Base-by-base conservation (phyloP, 64 coral and sea anemone genomes). In the Anthopleura sola region DNA sequence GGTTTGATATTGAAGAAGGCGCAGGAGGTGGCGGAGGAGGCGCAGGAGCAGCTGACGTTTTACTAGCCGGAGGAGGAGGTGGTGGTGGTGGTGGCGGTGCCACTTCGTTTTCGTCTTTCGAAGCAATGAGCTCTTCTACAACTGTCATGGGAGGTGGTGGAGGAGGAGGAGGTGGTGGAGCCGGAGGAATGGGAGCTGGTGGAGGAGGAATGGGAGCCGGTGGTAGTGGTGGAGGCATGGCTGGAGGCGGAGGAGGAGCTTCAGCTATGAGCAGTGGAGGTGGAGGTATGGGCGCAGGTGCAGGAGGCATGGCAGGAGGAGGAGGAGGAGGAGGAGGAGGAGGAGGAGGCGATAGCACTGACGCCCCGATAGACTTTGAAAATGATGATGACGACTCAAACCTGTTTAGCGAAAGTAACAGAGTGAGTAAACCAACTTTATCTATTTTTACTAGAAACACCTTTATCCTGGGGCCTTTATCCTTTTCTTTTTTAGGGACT, bases 1-100 rank as follows among this genome's bases (percentile, higher is more conserved):
- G 76, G 76, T 79, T 79, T 48, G 76, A 79, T 26, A 79, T 79
- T 24, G 76, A 79, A 48, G 76, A 79, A 37, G 76, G 76, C 20
- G 76, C 37, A 40, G 37, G 36, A 44, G 76, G 17, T 23, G 76
- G 76, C 3, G 76, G 36, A n/a, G 76, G 38, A 23, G 76, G 76
- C 2, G 76, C 1, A 46, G 44, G 76, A 44, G 37, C 29, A 6
- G 38, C 24, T 0, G 66, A 71, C 26, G 66, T 71, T 6, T 24
- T 62, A 5, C 37, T 76, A 7, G 33, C 33, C 20, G 74, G 74
- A 36, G 74, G n/a, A 21, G 75, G 75, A 40, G 75, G 36, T n/a
- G 75, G 75, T n/a, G 76, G 76, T 11, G 76, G 38, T 1, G 76
- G 76, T n/a, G 76, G 76, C 26, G 37, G 75, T 21, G 19, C 5